Percentiles rank a stretch among this genome's conserved stretches.
Evolutionary conservation across 1,140 invertebrate genomes (phyloP).

Genomic region (Lepidostoma basale): DNA sequence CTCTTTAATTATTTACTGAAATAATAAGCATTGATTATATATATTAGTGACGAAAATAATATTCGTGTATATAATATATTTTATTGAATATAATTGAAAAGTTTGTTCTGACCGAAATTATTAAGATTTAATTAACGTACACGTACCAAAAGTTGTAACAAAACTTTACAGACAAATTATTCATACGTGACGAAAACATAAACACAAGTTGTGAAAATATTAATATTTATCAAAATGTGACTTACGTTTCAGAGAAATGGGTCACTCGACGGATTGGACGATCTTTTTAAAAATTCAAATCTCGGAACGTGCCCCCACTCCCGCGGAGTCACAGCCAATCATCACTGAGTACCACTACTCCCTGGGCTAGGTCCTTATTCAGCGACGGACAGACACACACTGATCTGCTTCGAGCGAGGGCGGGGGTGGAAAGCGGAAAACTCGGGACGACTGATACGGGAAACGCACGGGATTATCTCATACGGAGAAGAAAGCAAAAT

Average conservation of each 20-base stretch:
- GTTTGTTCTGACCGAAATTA: no score
- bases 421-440: neutral
- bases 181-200: neutral
- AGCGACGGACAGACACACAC: constrained; percentile 1
- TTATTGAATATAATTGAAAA: no score
- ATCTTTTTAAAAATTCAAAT: constrained; percentile 11
- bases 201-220: neutral
- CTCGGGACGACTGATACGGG: neutral
- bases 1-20: no score
- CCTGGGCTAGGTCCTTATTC: constrained; percentile 2
- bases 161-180: neutral
- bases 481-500: neutral
- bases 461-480: neutral
- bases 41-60: no score
- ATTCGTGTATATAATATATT: no score
- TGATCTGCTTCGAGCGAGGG: neutral
- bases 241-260: constrained; percentile 9
- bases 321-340: neutral
- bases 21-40: no score
- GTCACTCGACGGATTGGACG: neutral
- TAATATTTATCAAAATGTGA: neutral
- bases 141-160: neutral
- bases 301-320: constrained; percentile 1
- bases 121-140: neutral
- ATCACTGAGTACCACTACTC: neutral